These are phyloP conservation scores for Sesamia nonagrioides DNA, from an alignment of 1,140 invertebrate species.

Conservation along the genomic window DNA sequence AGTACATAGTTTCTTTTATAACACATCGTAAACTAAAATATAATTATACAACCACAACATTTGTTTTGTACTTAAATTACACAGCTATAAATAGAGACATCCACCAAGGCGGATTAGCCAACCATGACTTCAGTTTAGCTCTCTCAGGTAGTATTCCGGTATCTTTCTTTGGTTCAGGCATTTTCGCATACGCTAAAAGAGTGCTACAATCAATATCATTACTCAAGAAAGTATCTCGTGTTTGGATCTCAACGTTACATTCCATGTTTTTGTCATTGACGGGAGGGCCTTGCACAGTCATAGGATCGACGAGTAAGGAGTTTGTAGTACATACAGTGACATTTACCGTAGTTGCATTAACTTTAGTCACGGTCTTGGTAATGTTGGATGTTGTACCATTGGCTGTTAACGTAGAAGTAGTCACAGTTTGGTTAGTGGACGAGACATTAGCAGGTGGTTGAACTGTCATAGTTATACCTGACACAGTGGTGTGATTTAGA, in stretches of 20 bases:
- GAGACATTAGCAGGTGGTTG: background rate
- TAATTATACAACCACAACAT: background rate
- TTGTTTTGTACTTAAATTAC: slow-evolving; percentile 38
- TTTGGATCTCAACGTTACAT: slow-evolving; percentile 75
- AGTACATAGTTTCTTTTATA: background rate
- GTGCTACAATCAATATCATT: slow-evolving; percentile 72
- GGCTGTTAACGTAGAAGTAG: background rate
- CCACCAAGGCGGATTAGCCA: slow-evolving; percentile 80
- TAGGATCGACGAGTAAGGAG: slow-evolving; percentile 62
- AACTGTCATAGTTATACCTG: too few species aligned
- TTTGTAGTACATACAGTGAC: slow-evolving; percentile 55
- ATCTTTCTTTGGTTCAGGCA: slow-evolving; percentile 75
- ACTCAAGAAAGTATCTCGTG: slow-evolving; percentile 60
- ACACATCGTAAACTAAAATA: background rate
- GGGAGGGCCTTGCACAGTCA: slow-evolving; percentile 68
- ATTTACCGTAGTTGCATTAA: slow-evolving; percentile 53
- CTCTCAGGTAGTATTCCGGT: slow-evolving; percentile 66
- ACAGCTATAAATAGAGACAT: slow-evolving; percentile 76
- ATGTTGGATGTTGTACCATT: slow-evolving; percentile 25
- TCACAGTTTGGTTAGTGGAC: background rate
- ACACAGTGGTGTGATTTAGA: background rate
- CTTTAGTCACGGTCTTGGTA: slow-evolving; percentile 25
- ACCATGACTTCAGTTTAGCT: slow-evolving; percentile 74
- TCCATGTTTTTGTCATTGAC: slow-evolving; percentile 66
- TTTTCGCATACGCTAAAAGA: slow-evolving; percentile 74